Percentiles rank a stretch among this genome's conserved stretches.
phyloP scores from a whole-genome alignment of 2,888 invertebrate genomes.

The Furcula furcula region DNA sequence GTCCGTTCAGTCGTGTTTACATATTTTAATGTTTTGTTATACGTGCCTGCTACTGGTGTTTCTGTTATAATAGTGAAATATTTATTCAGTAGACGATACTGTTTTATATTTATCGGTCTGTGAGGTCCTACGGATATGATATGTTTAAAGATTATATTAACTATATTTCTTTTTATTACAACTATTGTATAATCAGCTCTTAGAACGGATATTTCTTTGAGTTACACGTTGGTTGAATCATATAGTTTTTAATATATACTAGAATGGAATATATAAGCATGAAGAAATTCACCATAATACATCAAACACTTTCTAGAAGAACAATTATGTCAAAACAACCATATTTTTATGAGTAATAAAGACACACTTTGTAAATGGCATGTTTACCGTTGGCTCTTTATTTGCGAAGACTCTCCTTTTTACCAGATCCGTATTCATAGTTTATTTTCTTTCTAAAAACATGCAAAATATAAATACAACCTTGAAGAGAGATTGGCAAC shows the following conservation, averaged over 20 bases:
- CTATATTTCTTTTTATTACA: constrained; percentile 4
- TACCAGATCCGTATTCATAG: too few species aligned
- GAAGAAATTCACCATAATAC: too few species aligned
- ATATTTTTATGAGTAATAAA: too few species aligned
- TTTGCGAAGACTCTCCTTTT: too few species aligned
- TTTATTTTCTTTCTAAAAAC: background rate
- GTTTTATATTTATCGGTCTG: constrained; percentile 44
- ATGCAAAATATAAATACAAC: constrained; percentile 6
- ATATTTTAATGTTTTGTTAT: constrained; percentile 55
- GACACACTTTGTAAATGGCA: too few species aligned
- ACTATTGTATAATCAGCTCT: constrained; percentile 1
- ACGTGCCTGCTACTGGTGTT: constrained; percentile 55
- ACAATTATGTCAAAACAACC: too few species aligned
- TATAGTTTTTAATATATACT: too few species aligned
- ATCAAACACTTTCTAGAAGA: too few species aligned
- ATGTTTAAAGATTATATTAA: constrained; percentile 22
- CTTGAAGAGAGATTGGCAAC: constrained; percentile 16
- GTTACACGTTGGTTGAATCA: too few species aligned
- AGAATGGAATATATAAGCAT: too few species aligned
- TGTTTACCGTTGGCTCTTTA: too few species aligned
- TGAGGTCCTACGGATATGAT: constrained; percentile 39
- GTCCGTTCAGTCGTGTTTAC: constrained; percentile 46
- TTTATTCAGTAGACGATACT: constrained; percentile 49
- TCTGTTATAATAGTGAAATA: constrained; percentile 49
- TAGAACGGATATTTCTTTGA: too few species aligned